Conservation (phyloP, 2,888 invertebrate species). For the Pogonocherus hispidulus region DNA sequence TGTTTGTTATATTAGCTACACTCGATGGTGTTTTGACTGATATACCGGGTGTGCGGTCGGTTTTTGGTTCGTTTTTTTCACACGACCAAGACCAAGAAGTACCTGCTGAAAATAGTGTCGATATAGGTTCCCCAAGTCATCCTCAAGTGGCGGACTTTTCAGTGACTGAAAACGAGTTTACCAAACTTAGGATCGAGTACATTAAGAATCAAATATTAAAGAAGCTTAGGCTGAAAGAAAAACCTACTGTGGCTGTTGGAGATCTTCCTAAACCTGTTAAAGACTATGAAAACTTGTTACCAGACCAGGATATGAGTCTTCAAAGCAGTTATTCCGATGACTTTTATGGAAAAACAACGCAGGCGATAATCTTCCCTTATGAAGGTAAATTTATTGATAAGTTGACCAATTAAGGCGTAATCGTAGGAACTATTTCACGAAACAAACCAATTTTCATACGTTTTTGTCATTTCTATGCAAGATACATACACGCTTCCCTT, state of each 20-base stretch:
- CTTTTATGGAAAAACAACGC: slow-evolving; percentile 87
- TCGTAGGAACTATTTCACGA: no score
- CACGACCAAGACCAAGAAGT: slow-evolving; percentile 52
- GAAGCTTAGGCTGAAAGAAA: slow-evolving; percentile 82
- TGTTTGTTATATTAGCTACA: slow-evolving; percentile 51
- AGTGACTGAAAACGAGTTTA: slow-evolving; percentile 73
- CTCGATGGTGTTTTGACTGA: slow-evolving; percentile 31
- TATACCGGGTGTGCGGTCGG: slow-evolving; percentile 54
- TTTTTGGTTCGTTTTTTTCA: slow-evolving; percentile 60
- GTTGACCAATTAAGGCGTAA: not conserved
- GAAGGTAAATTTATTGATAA: slow-evolving; percentile 73
- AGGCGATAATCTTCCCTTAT: slow-evolving; percentile 85
- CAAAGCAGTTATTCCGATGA: slow-evolving; percentile 78
- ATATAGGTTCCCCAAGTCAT: slow-evolving; percentile 43
- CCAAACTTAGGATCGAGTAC: slow-evolving; percentile 81
- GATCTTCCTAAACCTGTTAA: slow-evolving; percentile 83
- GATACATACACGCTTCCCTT: no score
- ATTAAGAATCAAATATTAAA: slow-evolving; percentile 88
- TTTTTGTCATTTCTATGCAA: no score
- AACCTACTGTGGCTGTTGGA: slow-evolving; percentile 76
- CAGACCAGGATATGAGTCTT: slow-evolving; percentile 69
- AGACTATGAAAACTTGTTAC: slow-evolving; percentile 77
- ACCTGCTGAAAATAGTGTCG: slow-evolving; percentile 58
- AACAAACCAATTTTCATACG: no score
- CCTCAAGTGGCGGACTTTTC: slow-evolving; percentile 51